phyloP scores from a whole-genome alignment of 1,140 invertebrate species.

The Plodia interpunctella region DNA sequence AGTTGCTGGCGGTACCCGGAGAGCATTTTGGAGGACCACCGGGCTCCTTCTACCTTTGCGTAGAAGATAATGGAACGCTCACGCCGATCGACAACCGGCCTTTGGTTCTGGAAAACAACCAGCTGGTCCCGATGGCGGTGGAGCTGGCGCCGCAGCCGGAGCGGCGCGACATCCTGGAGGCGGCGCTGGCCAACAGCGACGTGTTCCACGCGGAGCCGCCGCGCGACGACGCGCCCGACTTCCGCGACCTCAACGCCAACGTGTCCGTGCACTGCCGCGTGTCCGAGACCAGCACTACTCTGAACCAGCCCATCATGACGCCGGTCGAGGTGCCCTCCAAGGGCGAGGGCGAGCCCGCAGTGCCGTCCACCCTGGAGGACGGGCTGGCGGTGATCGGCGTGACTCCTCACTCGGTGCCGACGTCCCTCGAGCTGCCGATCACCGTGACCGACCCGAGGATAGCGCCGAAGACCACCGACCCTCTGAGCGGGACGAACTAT shows the following conservation, averaged over 20 bases:
- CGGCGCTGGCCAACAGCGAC: constrained; percentile 85
- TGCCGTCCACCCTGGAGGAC: constrained; percentile 73
- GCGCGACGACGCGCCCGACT: constrained; percentile 71
- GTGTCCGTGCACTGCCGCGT: constrained; percentile 77
- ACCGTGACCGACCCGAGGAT: constrained; percentile 83
- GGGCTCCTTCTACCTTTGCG: constrained; percentile 79
- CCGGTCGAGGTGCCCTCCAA: constrained; percentile 84
- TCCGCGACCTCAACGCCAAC: constrained; percentile 75
- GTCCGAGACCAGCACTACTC: constrained; percentile 83
- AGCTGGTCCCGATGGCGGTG: constrained; percentile 74
- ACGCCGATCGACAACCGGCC: constrained; percentile 84
- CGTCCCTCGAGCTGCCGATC: constrained; percentile 82
- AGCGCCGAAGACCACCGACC: constrained; percentile 70
- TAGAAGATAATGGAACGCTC: constrained; percentile 83
- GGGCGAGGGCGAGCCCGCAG: constrained; percentile 64
- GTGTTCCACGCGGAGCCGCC: constrained; percentile 81
- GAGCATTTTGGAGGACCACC: constrained; percentile 81
- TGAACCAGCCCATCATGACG: constrained; percentile 89
- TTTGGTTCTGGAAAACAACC: constrained; percentile 78
- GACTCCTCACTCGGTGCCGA: constrained; percentile 75
- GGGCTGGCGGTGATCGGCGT: constrained; percentile 78
- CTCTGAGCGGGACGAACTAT: constrained; percentile 46
- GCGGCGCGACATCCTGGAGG: constrained; percentile 85
- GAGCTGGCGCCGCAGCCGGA: constrained; percentile 52
- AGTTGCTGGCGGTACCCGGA: constrained; percentile 82